Evolutionary conservation across 1,140 invertebrate species (phyloP), one percentile per base, ranked within the genome.

Genomic region (Achroia grisella): DNA sequence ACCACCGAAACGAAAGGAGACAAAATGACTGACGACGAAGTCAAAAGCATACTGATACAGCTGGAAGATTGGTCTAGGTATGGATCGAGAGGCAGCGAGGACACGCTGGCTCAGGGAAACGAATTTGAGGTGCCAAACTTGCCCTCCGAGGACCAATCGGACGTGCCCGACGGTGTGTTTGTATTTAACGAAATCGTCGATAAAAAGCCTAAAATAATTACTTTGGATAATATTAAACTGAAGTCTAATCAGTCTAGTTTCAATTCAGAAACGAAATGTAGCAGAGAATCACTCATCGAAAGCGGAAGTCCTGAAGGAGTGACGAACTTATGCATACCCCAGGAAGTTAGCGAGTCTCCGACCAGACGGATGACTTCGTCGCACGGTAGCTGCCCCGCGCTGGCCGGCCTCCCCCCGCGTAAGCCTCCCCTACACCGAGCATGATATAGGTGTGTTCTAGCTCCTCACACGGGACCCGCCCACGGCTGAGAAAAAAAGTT

Each of bases 31-130:
- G 68, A 87, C 1, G 81, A 86, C 4, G 88, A 90, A 65, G 89
- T 88, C 4, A 82, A 86, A 54, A 84, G 87, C 27, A 88, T 90
- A 15, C 74, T 89, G 2, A 82, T 89, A 44, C 88, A 90, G 44
- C 62, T 90, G 2, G 84, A 90, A 41, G 88, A 89, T 44, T 89
- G 89, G 69, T 87, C 86, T 0, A 88, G 87, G 54, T 80, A 89
- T 32, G 89, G 86, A 1, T 86, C 84, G 1, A 65, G 82, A 5
- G 78, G 81, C 0, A 83, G 78, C 45, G 73, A 76, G 35, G 82
- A 86, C 41, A 85, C 76, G 1, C 41, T 86, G 17, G 79, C 81
- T 9, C 75, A 83, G 44, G 81, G 79, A 8, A 83, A 83, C 51
- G 79, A 83, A 52, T 86, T 79, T 36, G 78, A 83, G 44, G 15